Base-by-base conservation (phyloP, 2,888 invertebrate species). In the Embidobia sp. region DNA sequence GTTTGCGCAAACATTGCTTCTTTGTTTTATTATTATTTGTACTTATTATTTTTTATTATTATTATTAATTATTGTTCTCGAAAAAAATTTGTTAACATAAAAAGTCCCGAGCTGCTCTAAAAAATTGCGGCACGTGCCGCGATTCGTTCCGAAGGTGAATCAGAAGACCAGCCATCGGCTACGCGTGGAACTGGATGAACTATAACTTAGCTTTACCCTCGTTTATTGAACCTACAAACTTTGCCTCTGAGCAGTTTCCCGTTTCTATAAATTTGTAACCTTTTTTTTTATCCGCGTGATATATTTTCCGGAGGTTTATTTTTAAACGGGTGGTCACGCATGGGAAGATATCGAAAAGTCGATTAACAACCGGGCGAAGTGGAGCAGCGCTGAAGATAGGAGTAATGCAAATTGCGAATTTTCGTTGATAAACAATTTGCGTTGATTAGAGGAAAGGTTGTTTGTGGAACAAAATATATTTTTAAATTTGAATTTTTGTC, bases 91-190 rank as follows among this genome's bases (percentile, higher is more conserved):
- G 16, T 15, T 29, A 42, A 51, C 27, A 61, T 19, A 53, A 49
- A 72, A 51, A n/a, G n/a, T n/a, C n/a, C 22, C 31, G 67, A 53
- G 31, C 49, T 66, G 59, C 13, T 76, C 64, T 70, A 76, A 57
- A 69, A 70, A 76, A 70, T 57, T 51, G 40, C 59, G 70, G 64
- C 76, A 76, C 76, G 76, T 76, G 70, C 48, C 44, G 27, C 69
- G 55, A 75, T 59, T 74, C 51, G 66, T 66, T 75, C 64, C 64
- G 57, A 59, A 76, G 76, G 76, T 70, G 64, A 76, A 76, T 70
- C 69, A 44, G 49, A 76, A 59, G 66, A 66, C 35, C 53, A 55
- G 53, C 57, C 63, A 69, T 63, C 37, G 69, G 48, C 48, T 69
- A 63, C 48, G 63, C 55, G n/a, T n/a, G 13, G 19, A 35, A 61